Evolutionary conservation across 2,888 invertebrate species (phyloP).

Genomic region (Melipona bicolor): DNA sequence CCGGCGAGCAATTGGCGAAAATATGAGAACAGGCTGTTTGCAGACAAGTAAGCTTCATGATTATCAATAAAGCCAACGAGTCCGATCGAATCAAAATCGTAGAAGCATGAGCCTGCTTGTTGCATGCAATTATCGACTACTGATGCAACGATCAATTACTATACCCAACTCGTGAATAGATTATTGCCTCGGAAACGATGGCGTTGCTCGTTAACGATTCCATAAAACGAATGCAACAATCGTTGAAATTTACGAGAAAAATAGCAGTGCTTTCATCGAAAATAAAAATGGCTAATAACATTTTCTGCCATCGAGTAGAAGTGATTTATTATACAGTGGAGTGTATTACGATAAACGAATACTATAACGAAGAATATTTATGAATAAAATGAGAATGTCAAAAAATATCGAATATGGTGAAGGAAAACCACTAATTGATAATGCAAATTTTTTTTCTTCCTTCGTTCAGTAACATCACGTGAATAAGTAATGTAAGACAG

Average conservation of each 20-base stretch:
- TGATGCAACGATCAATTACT: constrained; percentile 43
- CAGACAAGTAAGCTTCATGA: neutral
- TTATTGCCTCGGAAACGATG: neutral
- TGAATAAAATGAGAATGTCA: too few species aligned
- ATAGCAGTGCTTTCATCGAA: constrained; percentile 34
- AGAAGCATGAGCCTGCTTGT: neutral
- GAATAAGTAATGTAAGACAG: too few species aligned
- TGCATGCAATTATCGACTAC: constrained; percentile 4
- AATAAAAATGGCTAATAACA: constrained; percentile 20
- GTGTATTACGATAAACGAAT: too few species aligned
- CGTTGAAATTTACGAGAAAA: constrained; percentile 18
- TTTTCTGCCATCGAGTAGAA: constrained; percentile 42
- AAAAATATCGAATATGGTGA: too few species aligned
- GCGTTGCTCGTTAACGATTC: neutral
- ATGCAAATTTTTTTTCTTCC: too few species aligned
- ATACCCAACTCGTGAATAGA: neutral
- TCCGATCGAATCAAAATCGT: neutral
- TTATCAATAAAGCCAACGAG: constrained; percentile 43
- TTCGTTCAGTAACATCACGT: too few species aligned
- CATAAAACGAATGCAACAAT: neutral
- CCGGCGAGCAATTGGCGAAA: neutral
- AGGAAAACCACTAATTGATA: too few species aligned
- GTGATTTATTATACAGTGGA: constrained; percentile 1
- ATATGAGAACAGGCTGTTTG: constrained; percentile 36
- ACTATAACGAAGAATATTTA: too few species aligned